These are phyloP conservation scores for Uropetala carovei DNA, from an alignment of 2,888 invertebrate genomes.

Conservation along the genomic window DNA sequence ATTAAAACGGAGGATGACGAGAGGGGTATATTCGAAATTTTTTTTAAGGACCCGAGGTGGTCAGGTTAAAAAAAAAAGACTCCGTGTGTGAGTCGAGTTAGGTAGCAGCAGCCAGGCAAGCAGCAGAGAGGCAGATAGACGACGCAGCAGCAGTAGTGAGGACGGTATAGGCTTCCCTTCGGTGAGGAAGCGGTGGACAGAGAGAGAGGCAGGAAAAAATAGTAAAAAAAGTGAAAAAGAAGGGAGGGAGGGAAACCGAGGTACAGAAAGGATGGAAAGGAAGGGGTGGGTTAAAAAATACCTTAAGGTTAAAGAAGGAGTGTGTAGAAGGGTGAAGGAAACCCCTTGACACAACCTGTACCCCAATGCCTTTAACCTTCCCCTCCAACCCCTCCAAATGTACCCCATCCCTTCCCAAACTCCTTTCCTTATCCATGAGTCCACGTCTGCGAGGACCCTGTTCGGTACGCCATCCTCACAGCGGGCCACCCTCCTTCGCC, in stretches of 20 bases:
- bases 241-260: neutral
- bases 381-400: neutral
- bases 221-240: neutral
- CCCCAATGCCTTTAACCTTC: constrained; percentile 35
- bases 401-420: constrained; percentile 55
- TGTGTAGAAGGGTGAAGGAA: neutral
- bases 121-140: no score
- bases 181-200: neutral
- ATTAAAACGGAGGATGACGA: no score
- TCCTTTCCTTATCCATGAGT: constrained; percentile 57
- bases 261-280: neutral
- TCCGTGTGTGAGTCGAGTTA: no score
- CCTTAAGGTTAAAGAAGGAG: constrained; percentile 20
- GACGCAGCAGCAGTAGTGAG: neutral
- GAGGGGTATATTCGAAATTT: no score
- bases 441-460: constrained; percentile 56
- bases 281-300: constrained; percentile 29
- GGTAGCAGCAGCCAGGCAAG: no score
- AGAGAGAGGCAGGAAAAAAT: neutral
- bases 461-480: constrained; percentile 59
- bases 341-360: constrained; percentile 40
- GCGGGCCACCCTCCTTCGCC: constrained; percentile 44
- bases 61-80: no score
- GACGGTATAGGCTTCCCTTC: constrained; percentile 27
- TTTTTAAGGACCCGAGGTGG: no score